Conservation (phyloP, 1,140 invertebrate species). For the Agrilus planipennis region DNA sequence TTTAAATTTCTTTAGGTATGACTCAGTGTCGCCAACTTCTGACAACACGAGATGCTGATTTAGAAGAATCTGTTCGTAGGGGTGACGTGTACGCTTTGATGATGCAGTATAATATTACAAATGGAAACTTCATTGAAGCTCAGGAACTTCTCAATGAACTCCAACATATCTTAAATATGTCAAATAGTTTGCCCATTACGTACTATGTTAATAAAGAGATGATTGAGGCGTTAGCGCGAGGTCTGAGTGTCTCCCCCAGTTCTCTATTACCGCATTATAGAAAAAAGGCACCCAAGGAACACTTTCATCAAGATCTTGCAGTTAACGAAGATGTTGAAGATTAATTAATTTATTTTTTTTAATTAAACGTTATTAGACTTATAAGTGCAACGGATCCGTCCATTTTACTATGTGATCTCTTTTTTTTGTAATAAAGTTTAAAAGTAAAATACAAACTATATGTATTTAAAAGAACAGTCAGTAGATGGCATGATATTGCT, state of each 20-base stretch:
- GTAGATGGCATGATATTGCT: no score
- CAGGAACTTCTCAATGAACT: constrained; percentile 28
- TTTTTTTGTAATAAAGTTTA: background rate
- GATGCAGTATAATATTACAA: constrained; percentile 38
- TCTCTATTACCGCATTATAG: constrained; percentile 20
- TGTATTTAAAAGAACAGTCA: no score
- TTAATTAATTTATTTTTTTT: background rate
- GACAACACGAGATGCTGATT: constrained; percentile 35
- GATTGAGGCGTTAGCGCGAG: constrained; percentile 27
- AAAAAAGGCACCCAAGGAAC: no score
- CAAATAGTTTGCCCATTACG: constrained; percentile 23
- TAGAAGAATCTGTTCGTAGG: constrained; percentile 41
- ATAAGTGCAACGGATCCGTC: background rate
- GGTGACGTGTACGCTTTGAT: constrained; percentile 43
- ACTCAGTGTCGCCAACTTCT: constrained; percentile 44
- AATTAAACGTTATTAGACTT: background rate
- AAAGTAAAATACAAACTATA: background rate
- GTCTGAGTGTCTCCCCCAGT: constrained; percentile 23
- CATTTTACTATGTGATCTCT: constrained; percentile 2
- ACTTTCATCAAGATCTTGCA: constrained; percentile 7
- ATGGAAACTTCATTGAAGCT: constrained; percentile 31
- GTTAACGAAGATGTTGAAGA: constrained; percentile 15
- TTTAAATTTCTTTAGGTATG: constrained; percentile 34
- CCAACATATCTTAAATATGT: constrained; percentile 21
- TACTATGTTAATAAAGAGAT: constrained; percentile 31